A percentile compares a stretch with the other conserved stretches of the same genome.
Evolutionary conservation across 2,888 invertebrate species (phyloP).

Genomic region (Eupithecia vulgata): DNA sequence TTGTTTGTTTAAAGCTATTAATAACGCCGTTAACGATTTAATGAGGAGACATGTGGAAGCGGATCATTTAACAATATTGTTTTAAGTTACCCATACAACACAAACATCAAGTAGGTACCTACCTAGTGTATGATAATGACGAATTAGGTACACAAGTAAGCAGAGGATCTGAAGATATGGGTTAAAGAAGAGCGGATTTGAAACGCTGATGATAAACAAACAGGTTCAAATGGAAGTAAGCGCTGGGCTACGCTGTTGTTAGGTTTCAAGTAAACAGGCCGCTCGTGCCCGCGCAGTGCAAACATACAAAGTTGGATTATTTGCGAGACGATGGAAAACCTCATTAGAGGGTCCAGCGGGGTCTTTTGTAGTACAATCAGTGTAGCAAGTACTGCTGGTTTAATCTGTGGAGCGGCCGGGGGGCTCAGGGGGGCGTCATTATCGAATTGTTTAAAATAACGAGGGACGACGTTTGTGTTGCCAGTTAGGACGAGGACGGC

Average conservation of each 20-base stretch:
- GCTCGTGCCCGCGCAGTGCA: constrained; percentile 58
- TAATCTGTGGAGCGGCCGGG: constrained; percentile 45
- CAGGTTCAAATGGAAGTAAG: neutral
- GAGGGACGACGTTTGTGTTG: constrained; percentile 65
- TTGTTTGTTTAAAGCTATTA: constrained; percentile 33
- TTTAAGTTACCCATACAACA: neutral
- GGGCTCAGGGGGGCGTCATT: constrained; percentile 67
- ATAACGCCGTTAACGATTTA: constrained; percentile 33
- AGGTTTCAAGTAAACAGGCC: constrained; percentile 41
- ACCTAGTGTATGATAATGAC: neutral
- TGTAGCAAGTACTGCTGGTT: constrained; percentile 42
- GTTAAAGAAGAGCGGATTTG: neutral
- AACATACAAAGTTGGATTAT: constrained; percentile 65
- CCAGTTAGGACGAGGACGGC: constrained; percentile 51
- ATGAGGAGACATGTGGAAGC: constrained; percentile 34
- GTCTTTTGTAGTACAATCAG: constrained; percentile 73
- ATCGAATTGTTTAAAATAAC: constrained; percentile 83
- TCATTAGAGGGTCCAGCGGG: constrained; percentile 69
- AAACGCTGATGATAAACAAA: neutral
- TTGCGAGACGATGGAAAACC: constrained; percentile 60
- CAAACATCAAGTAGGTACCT: neutral
- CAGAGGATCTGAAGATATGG: neutral
- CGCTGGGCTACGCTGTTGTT: constrained; percentile 10
- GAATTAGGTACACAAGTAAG: neutral
- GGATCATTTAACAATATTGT: constrained; percentile 14